phyloP scores from a whole-genome alignment of 2,797 vertebrate species.

The Cyprinodon diabolis region DNA sequence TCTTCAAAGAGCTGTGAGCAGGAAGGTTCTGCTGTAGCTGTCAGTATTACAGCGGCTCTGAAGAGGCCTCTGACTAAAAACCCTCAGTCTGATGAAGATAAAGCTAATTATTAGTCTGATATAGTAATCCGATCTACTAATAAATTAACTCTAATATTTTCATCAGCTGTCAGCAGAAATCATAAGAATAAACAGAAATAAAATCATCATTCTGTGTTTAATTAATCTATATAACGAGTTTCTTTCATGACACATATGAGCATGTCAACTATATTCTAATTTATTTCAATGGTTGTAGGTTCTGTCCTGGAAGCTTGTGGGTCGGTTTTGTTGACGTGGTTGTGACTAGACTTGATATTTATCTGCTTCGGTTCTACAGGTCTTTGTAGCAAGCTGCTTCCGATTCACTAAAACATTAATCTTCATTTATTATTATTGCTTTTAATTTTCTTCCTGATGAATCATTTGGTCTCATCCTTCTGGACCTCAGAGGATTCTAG shows the following conservation, averaged over 20 bases:
- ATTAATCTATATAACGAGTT: background rate
- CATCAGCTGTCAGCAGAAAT: too few relatives aligned
- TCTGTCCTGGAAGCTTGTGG: slow-evolving; percentile 59
- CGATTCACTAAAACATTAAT: slow-evolving; percentile 43
- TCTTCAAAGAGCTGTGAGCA: too few relatives aligned
- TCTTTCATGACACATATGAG: background rate
- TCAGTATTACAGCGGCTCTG: too few relatives aligned
- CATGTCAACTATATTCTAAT: background rate
- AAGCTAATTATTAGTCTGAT: too few relatives aligned
- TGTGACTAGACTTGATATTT: slow-evolving; percentile 60
- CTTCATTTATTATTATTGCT: slow-evolving; percentile 72
- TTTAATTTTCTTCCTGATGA: slow-evolving; percentile 58
- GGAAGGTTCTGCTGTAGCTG: too few relatives aligned
- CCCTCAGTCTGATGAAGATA: too few relatives aligned
- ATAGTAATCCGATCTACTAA: too few relatives aligned
- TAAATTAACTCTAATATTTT: too few relatives aligned
- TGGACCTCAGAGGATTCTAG: slow-evolving; percentile 41
- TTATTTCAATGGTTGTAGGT: slow-evolving; percentile 7
- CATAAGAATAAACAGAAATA: too few relatives aligned
- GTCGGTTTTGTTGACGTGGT: slow-evolving; percentile 68
- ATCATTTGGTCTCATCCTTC: slow-evolving; percentile 59
- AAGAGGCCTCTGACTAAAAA: too few relatives aligned
- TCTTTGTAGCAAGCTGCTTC: slow-evolving; percentile 63
- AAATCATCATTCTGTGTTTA: too few relatives aligned
- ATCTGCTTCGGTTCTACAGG: slow-evolving; percentile 48